Base-by-base conservation (phyloP, 2,797 vertebrate species). In the Eospalax fontanierii region DNA sequence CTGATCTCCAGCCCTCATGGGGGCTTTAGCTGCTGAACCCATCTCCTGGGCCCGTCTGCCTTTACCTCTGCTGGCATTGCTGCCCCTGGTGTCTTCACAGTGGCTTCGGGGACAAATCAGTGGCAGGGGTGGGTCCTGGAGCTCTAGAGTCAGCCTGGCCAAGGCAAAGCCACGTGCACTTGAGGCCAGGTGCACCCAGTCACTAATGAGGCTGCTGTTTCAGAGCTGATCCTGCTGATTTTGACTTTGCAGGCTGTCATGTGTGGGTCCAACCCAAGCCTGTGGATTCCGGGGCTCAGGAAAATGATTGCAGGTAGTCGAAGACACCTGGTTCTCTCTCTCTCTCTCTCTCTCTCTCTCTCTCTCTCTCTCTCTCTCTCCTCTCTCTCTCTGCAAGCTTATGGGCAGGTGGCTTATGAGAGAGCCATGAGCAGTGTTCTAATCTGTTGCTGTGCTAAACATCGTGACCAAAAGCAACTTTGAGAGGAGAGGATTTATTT, bases 51-150 rank as follows among this genome's bases (percentile, higher is more conserved):
- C n/a, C n/a, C n/a, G n/a, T n/a, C n/a, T n/a, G n/a, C n/a, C n/a
- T n/a, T n/a, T n/a, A n/a, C n/a, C n/a, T n/a, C n/a, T n/a, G n/a
- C n/a, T 1, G 1, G 14, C 28, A 3, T 0, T 18, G 11, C 28
- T 9, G 3, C 0, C 0, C 18, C 8, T 50, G 6, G 9, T 0
- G 6, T 40, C 33, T 30, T 81, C 16, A 3, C 0, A 0, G 43
- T 2, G 30, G 7, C 65, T 46, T 50, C 24, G 0, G 1, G 4
- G 63, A 57, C 22, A 21, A 28, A 38, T 28, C 33, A 5, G 21
- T 46, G 43, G 5, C 33, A 80, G 54, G 0, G 6, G 73, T 1
- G 22, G 40, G 2, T 0, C 65, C n/a, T 0, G 2, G 78, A 38
- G 28, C 22, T 10, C 2, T 1, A 6, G 50, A 68, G 43, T 22